Conservation (phyloP, 2,113 vertebrate genomes). For the Ceyx margarethae region DNA sequence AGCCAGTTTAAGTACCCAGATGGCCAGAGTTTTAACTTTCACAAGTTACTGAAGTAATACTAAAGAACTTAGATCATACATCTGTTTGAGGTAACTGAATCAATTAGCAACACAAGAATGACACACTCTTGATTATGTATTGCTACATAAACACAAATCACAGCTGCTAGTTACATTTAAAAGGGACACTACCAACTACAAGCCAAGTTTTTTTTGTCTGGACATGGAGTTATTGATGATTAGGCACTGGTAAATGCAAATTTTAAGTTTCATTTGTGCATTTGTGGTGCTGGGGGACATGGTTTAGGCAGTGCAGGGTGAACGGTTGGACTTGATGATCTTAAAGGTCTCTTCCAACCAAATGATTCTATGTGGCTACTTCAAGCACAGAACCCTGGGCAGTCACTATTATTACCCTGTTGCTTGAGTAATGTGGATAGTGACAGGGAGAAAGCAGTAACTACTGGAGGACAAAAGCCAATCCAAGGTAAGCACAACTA, state of each 20-base stretch:
- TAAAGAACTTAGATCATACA: neutral
- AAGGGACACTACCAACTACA: slow-evolving; percentile 39
- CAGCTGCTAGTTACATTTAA: neutral
- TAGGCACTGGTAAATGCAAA: neutral
- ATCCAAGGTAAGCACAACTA: neutral
- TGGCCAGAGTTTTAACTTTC: slow-evolving; percentile 18
- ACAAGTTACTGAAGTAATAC: neutral
- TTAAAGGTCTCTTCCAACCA: too few relatives aligned
- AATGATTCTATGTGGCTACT: neutral
- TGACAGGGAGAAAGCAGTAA: neutral
- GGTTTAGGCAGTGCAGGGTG: too few relatives aligned
- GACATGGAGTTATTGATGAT: neutral
- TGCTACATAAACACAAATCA: neutral
- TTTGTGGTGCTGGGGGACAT: too few relatives aligned
- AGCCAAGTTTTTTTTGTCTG: neutral
- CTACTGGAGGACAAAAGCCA: neutral
- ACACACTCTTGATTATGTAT: neutral
- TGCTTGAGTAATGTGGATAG: neutral
- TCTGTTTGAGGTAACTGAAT: neutral
- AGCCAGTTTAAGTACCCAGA: slow-evolving; percentile 46
- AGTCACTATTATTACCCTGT: neutral
- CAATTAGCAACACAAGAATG: neutral
- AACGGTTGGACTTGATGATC: too few relatives aligned
- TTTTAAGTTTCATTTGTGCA: neutral
- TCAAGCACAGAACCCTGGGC: neutral